A percentile compares a stretch with the other conserved stretches of the same genome.
These are phyloP conservation scores for Neosalanx taihuensis DNA, from an alignment of 2,797 vertebrate species.

Conservation along the genomic window DNA sequence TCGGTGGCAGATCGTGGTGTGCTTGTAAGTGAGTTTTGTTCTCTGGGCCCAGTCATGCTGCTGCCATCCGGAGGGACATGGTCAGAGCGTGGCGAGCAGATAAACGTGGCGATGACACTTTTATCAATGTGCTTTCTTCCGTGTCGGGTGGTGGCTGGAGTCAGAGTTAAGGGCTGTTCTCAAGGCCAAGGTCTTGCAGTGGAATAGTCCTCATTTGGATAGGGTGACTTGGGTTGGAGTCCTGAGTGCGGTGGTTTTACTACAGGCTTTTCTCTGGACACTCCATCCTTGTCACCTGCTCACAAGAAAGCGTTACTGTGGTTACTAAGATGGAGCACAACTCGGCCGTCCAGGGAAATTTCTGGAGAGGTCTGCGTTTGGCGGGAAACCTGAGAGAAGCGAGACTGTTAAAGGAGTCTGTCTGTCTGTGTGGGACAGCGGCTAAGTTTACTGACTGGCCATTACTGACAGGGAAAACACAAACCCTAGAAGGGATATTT, in stretches of 20 bases:
- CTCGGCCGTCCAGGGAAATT: conserved; percentile 39
- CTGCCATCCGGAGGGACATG: too few relatives aligned
- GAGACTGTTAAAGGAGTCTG: conserved; percentile 41
- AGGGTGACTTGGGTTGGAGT: not conserved
- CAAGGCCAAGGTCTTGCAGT: not conserved
- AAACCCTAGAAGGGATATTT: not conserved
- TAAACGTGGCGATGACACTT: not conserved
- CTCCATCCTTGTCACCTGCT: conserved; percentile 58
- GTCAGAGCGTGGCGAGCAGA: too few relatives aligned
- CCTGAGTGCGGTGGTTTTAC: not conserved
- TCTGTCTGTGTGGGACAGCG: conserved; percentile 42
- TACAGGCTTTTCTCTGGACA: conserved; percentile 6
- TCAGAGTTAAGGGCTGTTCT: not conserved
- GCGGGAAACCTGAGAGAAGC: conserved; percentile 61
- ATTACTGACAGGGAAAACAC: conserved; percentile 27
- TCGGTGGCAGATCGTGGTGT: conserved; percentile 10
- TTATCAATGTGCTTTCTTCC: not conserved
- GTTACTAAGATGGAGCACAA: conserved; percentile 53
- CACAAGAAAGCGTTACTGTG: conserved; percentile 55
- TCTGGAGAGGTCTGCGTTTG: conserved; percentile 59
- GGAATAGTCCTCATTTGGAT: not conserved
- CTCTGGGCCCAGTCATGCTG: conserved; percentile 13
- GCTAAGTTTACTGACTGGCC: conserved; percentile 66
- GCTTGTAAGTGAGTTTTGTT: conserved; percentile 14
- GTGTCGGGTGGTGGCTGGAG: not conserved